Evolutionary conservation across 1,140 invertebrate species (phyloP), one percentile per base, ranked within the genome.

Genomic region (Drosophila arizonae): DNA sequence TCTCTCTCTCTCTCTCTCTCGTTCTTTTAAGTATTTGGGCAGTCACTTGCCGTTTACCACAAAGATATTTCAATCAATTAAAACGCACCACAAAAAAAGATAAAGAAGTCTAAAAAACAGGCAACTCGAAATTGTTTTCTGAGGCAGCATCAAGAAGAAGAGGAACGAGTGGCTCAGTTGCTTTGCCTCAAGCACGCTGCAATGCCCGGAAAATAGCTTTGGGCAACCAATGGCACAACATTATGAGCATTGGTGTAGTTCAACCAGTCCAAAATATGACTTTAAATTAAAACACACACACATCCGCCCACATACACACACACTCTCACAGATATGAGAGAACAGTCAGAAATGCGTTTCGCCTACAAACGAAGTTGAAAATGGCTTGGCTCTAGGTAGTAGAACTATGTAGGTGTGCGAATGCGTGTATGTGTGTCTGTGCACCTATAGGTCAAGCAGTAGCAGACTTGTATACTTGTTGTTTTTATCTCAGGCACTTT

Each of bases 311-410:
- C 39, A 55, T 8, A 11, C 15, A n/a, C 39, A 46, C 28, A 30
- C 48, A 13, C 46, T 48, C 13, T 30, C 33, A 30, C 15, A 21
- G 4, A 8, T n/a, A 8, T 17, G 9, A 6, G 24, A 17, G 15
- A 30, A 30, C 8, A 33, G 33, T 54, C 52, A 60, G 41, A 57
- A 66, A 73, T 82, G 61, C 73, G 72, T 77, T 79, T 77, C 71
- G 85, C 85, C 74, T 88, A 88, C 84, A 88, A 88, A 88, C 88
- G 85, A 88, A 88, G 85, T 84, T 80, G 79, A 89, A 88, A 88
- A 88, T 88, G 71, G 72, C 67, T 70, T 77, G 46, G 54, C 55
- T 58, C 28, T 54, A 58, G 54, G 66, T 57, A 50, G 61, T 65
- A 50, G 61, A 71, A 58, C 45, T 52, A 15, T 65, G 54, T 68